Evolutionary conservation across 2,888 invertebrate species (phyloP).

Genomic region (Sarcophaga carnaria): DNA sequence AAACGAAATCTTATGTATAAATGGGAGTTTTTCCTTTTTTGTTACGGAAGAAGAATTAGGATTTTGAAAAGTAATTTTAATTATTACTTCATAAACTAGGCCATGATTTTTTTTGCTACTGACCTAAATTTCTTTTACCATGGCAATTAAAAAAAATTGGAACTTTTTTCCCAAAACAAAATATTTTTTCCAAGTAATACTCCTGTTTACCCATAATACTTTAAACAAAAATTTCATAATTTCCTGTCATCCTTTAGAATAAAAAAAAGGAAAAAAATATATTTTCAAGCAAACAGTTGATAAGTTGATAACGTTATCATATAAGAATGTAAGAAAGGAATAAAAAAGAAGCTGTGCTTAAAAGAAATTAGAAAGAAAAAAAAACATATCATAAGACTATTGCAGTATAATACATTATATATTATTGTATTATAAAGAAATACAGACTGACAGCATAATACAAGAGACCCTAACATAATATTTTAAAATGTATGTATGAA

Average conservation of each 20-base stretch:
- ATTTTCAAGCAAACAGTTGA: background rate
- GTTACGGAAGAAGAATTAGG: too few relatives aligned
- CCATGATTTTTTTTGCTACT: too few relatives aligned
- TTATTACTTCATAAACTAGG: too few relatives aligned
- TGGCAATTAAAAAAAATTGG: background rate
- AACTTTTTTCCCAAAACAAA: background rate
- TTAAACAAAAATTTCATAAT: background rate
- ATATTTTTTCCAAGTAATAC: background rate
- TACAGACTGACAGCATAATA: background rate
- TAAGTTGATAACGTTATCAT: background rate
- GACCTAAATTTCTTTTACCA: background rate
- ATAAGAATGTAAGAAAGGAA: background rate
- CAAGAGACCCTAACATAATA: background rate
- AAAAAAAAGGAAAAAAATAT: background rate
- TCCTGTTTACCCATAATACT: too few relatives aligned
- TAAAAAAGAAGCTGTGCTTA: background rate
- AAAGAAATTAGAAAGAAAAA: background rate
- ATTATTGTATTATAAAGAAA: background rate
- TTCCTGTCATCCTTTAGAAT: background rate
- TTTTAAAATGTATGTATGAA: background rate
- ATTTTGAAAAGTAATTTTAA: too few relatives aligned
- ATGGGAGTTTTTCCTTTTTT: too few relatives aligned
- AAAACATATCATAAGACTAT: background rate
- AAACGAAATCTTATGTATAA: too few relatives aligned
- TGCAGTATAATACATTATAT: background rate